Conservation (phyloP, 2,888 invertebrate genomes). For the Pristionchus mayeri region DNA sequence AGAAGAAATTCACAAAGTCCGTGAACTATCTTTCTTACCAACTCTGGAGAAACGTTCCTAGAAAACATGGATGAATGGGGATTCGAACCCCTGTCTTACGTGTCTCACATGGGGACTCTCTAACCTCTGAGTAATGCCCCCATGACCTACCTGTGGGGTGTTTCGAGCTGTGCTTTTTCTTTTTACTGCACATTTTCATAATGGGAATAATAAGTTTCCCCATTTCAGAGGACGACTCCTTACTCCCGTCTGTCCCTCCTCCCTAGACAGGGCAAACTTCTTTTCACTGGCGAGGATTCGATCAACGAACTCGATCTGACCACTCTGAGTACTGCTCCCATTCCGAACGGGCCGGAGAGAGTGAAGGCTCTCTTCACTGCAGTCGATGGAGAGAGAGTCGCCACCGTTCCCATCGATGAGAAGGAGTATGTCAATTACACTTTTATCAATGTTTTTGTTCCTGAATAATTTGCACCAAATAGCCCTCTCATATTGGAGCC, state of each 20-base stretch:
- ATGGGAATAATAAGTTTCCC: too few relatives aligned
- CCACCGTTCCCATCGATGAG: slow-evolving; percentile 20
- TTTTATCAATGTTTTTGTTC: neutral
- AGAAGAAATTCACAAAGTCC: too few relatives aligned
- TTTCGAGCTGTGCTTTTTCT: too few relatives aligned
- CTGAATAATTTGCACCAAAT: neutral
- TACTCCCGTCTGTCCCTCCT: slow-evolving; percentile 26
- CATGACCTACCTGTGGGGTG: too few relatives aligned
- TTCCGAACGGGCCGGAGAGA: neutral
- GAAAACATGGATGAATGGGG: too few relatives aligned
- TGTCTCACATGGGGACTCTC: too few relatives aligned
- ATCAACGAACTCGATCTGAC: slow-evolving; percentile 27
- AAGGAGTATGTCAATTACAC: neutral
- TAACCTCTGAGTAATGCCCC: too few relatives aligned
- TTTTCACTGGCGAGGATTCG: neutral
- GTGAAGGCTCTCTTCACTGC: slow-evolving; percentile 16
- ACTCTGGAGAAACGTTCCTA: too few relatives aligned
- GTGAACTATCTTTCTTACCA: too few relatives aligned
- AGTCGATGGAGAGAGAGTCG: neutral
- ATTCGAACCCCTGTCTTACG: too few relatives aligned
- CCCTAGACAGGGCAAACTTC: neutral
- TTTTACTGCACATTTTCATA: too few relatives aligned
- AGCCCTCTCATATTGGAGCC: neutral
- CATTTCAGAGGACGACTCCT: slow-evolving; percentile 7
- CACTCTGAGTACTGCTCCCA: neutral